Evolutionary conservation across 2,113 vertebrate species (phyloP).

Genomic region (Eolophus roseicapilla): DNA sequence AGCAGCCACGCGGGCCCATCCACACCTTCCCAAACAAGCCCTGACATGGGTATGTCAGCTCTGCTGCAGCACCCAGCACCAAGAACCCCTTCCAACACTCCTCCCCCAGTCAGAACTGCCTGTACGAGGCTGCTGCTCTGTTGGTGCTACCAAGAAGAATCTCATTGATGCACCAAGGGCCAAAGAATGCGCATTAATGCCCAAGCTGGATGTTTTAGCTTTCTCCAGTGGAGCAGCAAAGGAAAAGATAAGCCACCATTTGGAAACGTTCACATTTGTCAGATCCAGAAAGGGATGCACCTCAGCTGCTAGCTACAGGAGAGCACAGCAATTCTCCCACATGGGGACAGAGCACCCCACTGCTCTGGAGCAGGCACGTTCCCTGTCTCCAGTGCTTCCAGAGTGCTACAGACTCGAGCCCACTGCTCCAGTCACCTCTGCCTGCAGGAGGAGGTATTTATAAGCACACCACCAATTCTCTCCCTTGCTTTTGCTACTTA

Average conservation of each 20-base stretch:
- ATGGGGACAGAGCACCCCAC: not conserved
- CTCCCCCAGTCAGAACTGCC: not conserved
- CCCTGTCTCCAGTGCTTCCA: not conserved
- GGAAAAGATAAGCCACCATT: not conserved
- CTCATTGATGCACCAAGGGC: not conserved
- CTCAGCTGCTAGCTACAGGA: not conserved
- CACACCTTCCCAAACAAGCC: not conserved
- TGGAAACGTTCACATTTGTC: not conserved
- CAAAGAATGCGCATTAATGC: accelerated
- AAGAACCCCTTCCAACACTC: not conserved
- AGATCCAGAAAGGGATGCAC: accelerated
- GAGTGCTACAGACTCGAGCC: accelerated
- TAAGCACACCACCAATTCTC: accelerated
- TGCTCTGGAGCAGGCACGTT: accelerated
- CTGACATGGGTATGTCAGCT: not conserved
- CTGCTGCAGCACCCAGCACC: not conserved
- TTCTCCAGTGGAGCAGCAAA: not conserved
- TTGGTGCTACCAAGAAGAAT: not conserved
- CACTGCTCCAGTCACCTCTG: not conserved
- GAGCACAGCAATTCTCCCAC: not conserved
- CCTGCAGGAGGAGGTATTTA: not conserved
- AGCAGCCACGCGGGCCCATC: not conserved
- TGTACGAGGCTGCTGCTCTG: not conserved
- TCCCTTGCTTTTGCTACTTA: conserved; percentile 65
- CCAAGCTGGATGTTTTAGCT: accelerated